Base-by-base conservation (phyloP, 2,888 invertebrate genomes). In the Pantelozetes paolii region DNA sequence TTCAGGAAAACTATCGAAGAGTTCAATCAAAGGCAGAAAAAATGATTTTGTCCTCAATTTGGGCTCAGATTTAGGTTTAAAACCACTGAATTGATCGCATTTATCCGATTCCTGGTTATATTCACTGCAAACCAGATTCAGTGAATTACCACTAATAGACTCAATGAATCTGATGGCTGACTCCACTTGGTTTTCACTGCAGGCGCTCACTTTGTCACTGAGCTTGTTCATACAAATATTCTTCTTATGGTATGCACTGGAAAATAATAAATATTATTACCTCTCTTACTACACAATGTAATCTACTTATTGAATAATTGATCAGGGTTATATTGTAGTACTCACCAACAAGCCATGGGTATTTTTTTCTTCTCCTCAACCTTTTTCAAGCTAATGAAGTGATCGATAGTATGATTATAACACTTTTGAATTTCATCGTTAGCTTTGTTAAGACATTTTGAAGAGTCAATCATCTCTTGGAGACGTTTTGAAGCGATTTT, bases 361-460 rank as follows among this genome's bases (percentile, higher is more conserved):
- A 67, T 36, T 32, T 67, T 67, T 8, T 20, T n/a, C 67, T 67
- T 67, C n/a, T 67, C 36, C 20, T 67, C 67, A 0, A 42, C 67
- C n/a, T 36, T 18, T 23, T 67, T 67, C 40, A 67, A 20, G n/a
- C 67, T 42, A 6, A 67, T 1, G 67, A 67, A 67, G 67, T 67
- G 36, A 11, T 67, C 67, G 20, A 67, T 67, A 5, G 32, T 32
- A 15, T 8, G 36, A 23, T 67, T 23, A 42, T 67, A 67, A 67
- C 67, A 67, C 23, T 20, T 67, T 20, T 67, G 67, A 2, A 67
- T 67, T 67, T 67, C 67, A 42, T 42, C 23, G 32, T 40, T 15
- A 23, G 67, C 67, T 42, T 67, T 67, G 32, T 67, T 67, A 20
- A 67, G 23, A 67, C 67, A 67, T 42, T 67, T 67, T 5, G 67